Evolutionary conservation across 1,140 invertebrate genomes (phyloP).

Genomic region (Heliconius hermathena): DNA sequence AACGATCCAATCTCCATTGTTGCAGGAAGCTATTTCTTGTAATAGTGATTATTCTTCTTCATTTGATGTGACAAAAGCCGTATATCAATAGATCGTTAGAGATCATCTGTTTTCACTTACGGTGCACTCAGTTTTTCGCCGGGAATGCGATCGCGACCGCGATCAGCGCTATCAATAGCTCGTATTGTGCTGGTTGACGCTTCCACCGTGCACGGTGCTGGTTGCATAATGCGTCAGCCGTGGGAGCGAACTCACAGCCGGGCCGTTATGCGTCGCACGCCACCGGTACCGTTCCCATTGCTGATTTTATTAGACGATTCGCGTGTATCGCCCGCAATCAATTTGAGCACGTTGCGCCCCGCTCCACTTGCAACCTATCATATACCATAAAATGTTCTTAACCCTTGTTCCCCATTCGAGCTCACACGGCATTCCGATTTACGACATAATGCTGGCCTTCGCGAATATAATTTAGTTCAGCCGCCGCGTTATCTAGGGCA

Average conservation of each 20-base stretch:
- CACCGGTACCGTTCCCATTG: constrained; percentile 78
- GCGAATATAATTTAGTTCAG: constrained; percentile 56
- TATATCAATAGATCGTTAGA: constrained; percentile 48
- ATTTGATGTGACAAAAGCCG: constrained; percentile 40
- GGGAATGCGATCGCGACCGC: constrained; percentile 60
- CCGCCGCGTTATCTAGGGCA: constrained; percentile 37
- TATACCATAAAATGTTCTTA: constrained; percentile 58
- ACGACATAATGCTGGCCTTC: constrained; percentile 53
- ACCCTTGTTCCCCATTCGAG: constrained; percentile 56
- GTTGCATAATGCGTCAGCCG: constrained; percentile 75
- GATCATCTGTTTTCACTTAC: constrained; percentile 63
- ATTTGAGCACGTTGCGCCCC: constrained; percentile 64
- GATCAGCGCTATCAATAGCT: constrained; percentile 51
- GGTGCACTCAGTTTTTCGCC: constrained; percentile 56
- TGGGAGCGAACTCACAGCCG: constrained; percentile 61
- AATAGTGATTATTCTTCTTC: constrained; percentile 31
- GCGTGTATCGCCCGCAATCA: constrained; percentile 75
- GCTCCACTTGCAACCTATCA: constrained; percentile 66
- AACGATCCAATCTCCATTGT: constrained; percentile 18
- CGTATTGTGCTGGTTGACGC: constrained; percentile 61
- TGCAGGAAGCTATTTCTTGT: constrained; percentile 32
- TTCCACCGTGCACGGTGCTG: constrained; percentile 41
- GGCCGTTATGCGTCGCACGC: constrained; percentile 78
- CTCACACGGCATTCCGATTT: constrained; percentile 55
- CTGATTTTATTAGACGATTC: constrained; percentile 80